Conservation (phyloP, 2,797 vertebrate genomes). For the Acanthis flammea region DNA sequence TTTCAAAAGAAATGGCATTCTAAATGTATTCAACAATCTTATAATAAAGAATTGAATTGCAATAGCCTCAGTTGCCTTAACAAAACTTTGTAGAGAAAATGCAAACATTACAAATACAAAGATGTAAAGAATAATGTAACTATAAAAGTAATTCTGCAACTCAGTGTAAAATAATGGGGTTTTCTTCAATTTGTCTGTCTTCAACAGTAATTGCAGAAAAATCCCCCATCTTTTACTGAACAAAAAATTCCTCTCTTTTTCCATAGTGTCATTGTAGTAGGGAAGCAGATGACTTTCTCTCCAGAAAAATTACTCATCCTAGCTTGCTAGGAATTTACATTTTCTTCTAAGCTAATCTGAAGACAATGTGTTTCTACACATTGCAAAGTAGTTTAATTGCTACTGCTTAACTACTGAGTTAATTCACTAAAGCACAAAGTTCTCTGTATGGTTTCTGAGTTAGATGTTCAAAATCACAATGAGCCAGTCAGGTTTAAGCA, state of each 20-base stretch:
- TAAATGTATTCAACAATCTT: background rate
- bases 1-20: background rate
- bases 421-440: background rate
- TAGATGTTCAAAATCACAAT: background rate
- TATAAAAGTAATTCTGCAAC: background rate
- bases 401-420: background rate
- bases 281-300: background rate
- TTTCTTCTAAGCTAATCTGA: background rate
- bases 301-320: background rate
- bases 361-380: background rate
- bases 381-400: background rate
- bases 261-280: background rate
- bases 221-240: background rate
- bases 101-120: background rate
- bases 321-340: background rate
- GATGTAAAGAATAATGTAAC: accelerated
- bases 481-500: background rate
- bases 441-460: background rate
- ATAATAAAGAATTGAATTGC: background rate
- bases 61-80: background rate
- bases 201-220: background rate
- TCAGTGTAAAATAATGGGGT: background rate
- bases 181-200: background rate
- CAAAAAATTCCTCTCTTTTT: background rate
- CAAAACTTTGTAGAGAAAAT: background rate